Evolutionary conservation across 2,888 invertebrate species (phyloP).

Genomic region (Galerucella calmariensis): DNA sequence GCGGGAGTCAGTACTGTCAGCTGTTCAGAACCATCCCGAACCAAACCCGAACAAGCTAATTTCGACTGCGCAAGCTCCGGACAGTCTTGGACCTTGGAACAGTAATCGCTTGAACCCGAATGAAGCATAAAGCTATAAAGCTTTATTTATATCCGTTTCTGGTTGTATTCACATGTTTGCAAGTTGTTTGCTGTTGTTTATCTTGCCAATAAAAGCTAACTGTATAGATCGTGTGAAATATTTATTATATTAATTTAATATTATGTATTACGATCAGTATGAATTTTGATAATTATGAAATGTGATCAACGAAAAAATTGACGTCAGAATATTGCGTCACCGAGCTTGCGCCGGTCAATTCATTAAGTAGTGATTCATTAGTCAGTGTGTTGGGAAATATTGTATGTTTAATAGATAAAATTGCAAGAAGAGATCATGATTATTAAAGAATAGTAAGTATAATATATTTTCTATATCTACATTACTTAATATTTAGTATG

Average conservation of each 20-base stretch:
- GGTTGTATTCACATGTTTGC: no score
- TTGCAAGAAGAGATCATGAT: constrained; percentile 69
- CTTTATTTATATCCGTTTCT: no score
- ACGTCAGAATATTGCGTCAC: constrained; percentile 75
- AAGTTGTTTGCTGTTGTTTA: no score
- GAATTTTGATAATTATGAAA: constrained; percentile 28
- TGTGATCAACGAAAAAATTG: constrained; percentile 55
- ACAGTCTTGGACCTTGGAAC: no score
- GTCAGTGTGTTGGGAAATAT: constrained; percentile 53
- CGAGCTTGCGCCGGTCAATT: constrained; percentile 71
- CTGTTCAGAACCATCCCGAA: no score
- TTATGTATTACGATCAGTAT: constrained; percentile 19
- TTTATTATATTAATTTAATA: background rate
- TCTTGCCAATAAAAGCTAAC: no score
- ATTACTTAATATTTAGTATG: background rate
- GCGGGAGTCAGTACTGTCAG: no score
- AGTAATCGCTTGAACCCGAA: no score
- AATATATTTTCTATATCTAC: constrained; percentile 20
- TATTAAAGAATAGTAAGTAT: constrained; percentile 79
- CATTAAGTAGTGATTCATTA: constrained; percentile 68
- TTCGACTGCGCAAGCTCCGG: no score
- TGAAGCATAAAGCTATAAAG: no score
- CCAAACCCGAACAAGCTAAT: no score
- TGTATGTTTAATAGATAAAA: constrained; percentile 50
- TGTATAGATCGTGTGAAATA: no score